Evolutionary conservation across 2,888 invertebrate species (phyloP).

Genomic region (Scrobipalpa atriplicella): DNA sequence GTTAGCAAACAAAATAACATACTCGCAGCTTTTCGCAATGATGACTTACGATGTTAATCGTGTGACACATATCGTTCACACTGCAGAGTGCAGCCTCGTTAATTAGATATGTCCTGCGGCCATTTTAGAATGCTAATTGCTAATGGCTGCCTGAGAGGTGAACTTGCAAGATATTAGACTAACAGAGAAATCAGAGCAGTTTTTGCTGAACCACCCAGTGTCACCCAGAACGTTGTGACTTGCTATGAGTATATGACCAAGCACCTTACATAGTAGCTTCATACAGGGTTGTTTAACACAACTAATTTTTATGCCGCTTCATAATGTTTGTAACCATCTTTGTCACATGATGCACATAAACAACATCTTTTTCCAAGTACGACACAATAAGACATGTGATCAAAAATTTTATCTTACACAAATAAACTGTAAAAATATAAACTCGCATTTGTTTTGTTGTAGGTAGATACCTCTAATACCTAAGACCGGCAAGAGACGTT

Average conservation of each 20-base stretch:
- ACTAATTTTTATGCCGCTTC: too few species aligned
- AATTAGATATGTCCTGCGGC: conserved; percentile 4
- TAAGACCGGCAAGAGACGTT: neutral
- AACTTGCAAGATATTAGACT: neutral
- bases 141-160: neutral
- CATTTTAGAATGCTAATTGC: neutral
- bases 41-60: neutral
- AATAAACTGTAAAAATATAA: too few species aligned
- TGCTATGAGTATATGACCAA: conserved; percentile 5
- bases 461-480: neutral
- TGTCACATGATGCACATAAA: too few species aligned
- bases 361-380: too few species aligned
- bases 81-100: neutral
- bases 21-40: too few species aligned
- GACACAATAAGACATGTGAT: too few species aligned
- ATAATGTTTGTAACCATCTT: too few species aligned
- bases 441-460: neutral
- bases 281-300: too few species aligned
- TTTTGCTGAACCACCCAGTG: conserved; percentile 4
- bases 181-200: neutral
- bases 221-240: neutral
- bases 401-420: too few species aligned
- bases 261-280: neutral
- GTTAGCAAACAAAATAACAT: too few species aligned
- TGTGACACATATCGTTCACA: neutral